Percentiles rank a stretch among this genome's conserved stretches.
Conservation (phyloP, 2,113 vertebrate species). For the Puffinus mauretanicus region DNA sequence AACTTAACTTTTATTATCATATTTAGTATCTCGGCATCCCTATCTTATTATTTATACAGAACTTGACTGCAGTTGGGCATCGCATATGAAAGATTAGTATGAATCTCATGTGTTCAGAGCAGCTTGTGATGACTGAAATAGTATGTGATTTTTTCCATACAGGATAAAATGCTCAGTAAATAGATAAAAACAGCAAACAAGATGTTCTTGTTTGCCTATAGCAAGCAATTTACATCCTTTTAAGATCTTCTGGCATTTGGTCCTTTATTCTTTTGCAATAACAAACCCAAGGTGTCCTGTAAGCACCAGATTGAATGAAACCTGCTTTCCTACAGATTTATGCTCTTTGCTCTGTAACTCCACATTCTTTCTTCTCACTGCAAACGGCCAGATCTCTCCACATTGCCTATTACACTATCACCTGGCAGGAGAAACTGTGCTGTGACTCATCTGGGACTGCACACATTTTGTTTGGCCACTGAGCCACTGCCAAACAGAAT, state of each 20-base stretch:
- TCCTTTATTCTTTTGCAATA: background rate
- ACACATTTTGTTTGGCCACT: conserved; percentile 32
- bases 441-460: background rate
- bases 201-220: conserved; percentile 26
- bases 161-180: background rate
- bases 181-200: background rate
- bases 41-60: background rate
- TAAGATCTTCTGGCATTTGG: conserved; percentile 6
- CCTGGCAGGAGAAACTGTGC: conserved; percentile 39
- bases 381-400: conserved; percentile 11
- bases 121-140: background rate
- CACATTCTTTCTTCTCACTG: background rate
- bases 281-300: conserved; percentile 19
- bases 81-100: background rate
- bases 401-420: background rate
- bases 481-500: conserved; percentile 50
- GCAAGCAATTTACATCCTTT: background rate
- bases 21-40: background rate
- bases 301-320: conserved; percentile 55
- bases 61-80: background rate
- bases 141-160: background rate
- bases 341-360: background rate
- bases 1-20: background rate
- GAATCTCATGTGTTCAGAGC: background rate
- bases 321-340: conserved; percentile 4